Percentiles rank a stretch among this genome's conserved stretches.
Evolutionary conservation across 2,888 invertebrate species (phyloP).

Genomic region (Cepaea hortensis): DNA sequence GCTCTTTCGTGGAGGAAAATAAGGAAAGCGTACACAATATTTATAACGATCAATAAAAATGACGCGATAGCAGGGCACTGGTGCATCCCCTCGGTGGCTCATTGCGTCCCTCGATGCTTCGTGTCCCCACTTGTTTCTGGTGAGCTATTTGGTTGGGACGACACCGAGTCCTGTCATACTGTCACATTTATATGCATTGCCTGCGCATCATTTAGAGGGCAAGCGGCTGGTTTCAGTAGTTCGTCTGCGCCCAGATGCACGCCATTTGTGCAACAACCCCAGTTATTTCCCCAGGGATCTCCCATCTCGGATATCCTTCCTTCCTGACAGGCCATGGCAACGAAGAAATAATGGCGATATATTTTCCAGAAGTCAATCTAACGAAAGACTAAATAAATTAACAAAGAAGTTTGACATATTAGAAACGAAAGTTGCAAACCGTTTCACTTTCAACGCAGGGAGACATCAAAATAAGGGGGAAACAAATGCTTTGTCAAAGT

Average conservation of each 20-base stretch:
- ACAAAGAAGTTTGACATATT: conserved; percentile 30
- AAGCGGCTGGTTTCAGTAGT: conserved; percentile 23
- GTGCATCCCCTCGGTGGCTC: conserved; percentile 10
- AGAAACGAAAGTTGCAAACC: not conserved
- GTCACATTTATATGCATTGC: conserved; percentile 50
- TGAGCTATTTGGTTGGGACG: conserved; percentile 13
- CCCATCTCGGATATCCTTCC: not conserved
- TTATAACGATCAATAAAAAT: conserved; percentile 10
- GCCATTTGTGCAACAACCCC: conserved; percentile 43
- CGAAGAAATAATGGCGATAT: conserved; percentile 19
- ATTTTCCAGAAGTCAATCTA: conserved; percentile 19
- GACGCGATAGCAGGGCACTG: not conserved
- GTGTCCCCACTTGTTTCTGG: conserved; percentile 7
- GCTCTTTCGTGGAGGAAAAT: not conserved
- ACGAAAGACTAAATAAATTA: conserved; percentile 26
- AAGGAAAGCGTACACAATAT: conserved; percentile 1
- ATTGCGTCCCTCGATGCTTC: conserved; percentile 15
- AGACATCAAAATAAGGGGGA: conserved; percentile 4
- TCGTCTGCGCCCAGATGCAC: conserved; percentile 44
- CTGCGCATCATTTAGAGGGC: conserved; percentile 36
- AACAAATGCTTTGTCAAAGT: conserved; percentile 21
- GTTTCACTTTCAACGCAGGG: not conserved
- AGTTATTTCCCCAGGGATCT: conserved; percentile 29
- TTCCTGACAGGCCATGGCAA: not conserved
- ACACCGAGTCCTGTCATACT: conserved; percentile 38